Evolutionary conservation across 2,888 invertebrate species (phyloP), one percentile per base, ranked within the genome.

Genomic region (Pyrrhosoma nymphula): DNA sequence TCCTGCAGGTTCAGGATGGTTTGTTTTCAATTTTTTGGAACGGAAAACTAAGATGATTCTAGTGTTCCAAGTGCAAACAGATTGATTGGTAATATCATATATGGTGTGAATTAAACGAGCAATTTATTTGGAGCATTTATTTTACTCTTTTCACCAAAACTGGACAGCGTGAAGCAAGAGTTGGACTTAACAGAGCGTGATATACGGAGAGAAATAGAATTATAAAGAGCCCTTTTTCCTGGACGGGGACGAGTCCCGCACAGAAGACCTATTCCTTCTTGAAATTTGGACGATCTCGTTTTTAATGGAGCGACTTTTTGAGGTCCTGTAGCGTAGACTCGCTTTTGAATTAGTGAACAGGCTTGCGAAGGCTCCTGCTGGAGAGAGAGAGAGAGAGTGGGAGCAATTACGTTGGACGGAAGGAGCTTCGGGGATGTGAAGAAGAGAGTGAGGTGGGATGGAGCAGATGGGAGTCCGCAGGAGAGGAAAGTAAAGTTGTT

Each of bases 301-400:
- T 69, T 69, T 69, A 69, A 69, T 69, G 69, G 69, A 69, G 69
- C 26, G 69, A 69, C 69, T 69, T 69, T 69, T 69, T 69, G 69
- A 69, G 69, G 69, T 26, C 69, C 69, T 69, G 26, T 12, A 69
- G 69, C 12, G 69, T 69, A 69, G 69, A n/a, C 26, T 69, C 10
- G 69, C 69, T 26, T 69, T 69, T 69, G 69, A 69, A 69, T 69
- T 69, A 69, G 26, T 69, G 69, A 69, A 18, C 69, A 69, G 69
- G 1, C 23, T n/a, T 26, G 26, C n/a, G 4, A 26, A 69, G 26
- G 23, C 69, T 26, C 69, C 69, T 20, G 69, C 23, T 69, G 18
- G n/a, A 47, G 47, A 47, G 47, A 47, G 47, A 47, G 26, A 63
- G 23, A 23, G 23, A 63, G 63, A 63, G 56, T 56, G 26, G 69